phyloP scores from a whole-genome alignment of 1,140 invertebrate genomes.

The Drosophila pectinifera region DNA sequence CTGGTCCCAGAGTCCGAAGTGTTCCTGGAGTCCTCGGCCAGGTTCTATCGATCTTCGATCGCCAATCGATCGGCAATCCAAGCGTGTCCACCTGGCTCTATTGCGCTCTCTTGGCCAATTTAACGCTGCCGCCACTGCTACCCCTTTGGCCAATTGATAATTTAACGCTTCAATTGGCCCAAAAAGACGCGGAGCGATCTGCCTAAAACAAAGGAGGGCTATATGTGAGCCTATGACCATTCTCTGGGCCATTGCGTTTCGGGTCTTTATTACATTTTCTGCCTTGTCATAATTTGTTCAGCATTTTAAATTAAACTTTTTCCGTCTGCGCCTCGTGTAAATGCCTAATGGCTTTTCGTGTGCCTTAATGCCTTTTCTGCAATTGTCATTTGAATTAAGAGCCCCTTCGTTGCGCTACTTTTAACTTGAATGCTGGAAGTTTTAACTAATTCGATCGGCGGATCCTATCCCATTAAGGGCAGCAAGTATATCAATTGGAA shows the following conservation, averaged over 20 bases:
- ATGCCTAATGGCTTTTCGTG: constrained; percentile 54
- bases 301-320: constrained; percentile 63
- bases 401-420: constrained; percentile 61
- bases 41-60: constrained; percentile 25
- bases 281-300: constrained; percentile 75
- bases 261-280: constrained; percentile 33
- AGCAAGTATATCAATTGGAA: constrained; percentile 14
- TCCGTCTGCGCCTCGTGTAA: constrained; percentile 10
- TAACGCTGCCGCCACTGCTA: constrained; percentile 67
- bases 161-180: constrained; percentile 80
- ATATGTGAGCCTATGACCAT: constrained; percentile 25
- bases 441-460: constrained; percentile 28
- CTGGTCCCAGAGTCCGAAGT: constrained; percentile 6
- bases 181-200: constrained; percentile 14
- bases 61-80: constrained; percentile 51
- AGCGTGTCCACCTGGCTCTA: constrained; percentile 66
- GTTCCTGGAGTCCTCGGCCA: constrained; percentile 55
- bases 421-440: constrained; percentile 8
- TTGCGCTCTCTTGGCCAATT: constrained; percentile 68
- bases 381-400: constrained; percentile 77
- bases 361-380: constrained; percentile 51
- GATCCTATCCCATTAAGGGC: constrained; percentile 11
- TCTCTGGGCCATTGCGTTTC: constrained; percentile 50
- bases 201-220: constrained; percentile 47
- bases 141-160: constrained; percentile 77